Conservation (phyloP, 1,140 invertebrate genomes). For the Muscidifurax raptorellus region DNA sequence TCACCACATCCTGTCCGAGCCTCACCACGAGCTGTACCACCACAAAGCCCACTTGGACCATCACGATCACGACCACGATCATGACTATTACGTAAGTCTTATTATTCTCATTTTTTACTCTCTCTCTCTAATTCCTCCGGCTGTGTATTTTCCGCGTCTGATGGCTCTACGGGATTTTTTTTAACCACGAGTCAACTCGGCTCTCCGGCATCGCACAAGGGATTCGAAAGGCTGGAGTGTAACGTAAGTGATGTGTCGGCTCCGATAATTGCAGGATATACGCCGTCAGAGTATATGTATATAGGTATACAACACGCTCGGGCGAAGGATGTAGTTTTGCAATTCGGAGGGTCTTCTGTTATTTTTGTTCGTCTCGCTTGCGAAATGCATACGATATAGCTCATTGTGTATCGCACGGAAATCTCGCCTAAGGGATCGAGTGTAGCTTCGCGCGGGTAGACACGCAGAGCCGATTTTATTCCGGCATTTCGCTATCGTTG, state of each 20-base stretch:
- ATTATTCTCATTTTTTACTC: neutral
- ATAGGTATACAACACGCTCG: neutral
- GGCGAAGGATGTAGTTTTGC: constrained; percentile 37
- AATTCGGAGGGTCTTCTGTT: neutral
- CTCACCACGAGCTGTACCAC: constrained; percentile 55
- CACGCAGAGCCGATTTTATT: no score
- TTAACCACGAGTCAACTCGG: no score
- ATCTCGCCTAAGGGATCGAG: no score
- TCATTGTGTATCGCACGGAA: no score
- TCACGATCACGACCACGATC: constrained; percentile 62
- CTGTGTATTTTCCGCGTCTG: neutral
- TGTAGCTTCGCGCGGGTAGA: no score
- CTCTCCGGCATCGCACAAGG: neutral
- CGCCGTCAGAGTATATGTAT: neutral
- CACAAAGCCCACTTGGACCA: constrained; percentile 49
- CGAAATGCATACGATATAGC: neutral
- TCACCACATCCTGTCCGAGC: constrained; percentile 16
- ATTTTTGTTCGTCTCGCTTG: neutral
- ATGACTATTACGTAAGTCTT: constrained; percentile 69
- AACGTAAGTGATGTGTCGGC: neutral
- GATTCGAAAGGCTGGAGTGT: neutral
- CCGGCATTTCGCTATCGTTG: no score
- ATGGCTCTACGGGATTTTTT: neutral
- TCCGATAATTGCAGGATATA: constrained; percentile 38
- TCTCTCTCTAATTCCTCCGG: constrained; percentile 9